Base-by-base conservation (phyloP, 1,140 invertebrate genomes). In the Frieseomelitta varia region DNA sequence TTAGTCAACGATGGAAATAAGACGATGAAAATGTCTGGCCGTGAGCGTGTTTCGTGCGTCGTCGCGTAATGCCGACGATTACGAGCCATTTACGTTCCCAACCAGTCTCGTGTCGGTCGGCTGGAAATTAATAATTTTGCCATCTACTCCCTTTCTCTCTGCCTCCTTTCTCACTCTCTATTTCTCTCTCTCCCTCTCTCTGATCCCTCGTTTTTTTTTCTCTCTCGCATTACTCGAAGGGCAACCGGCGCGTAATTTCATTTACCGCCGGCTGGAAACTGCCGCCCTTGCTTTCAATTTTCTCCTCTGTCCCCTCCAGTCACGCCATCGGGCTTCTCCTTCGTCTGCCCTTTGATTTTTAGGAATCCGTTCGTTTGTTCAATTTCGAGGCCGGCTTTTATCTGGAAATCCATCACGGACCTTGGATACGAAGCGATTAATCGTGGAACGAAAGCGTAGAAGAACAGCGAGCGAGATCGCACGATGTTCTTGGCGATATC, bases 41-140 rank as follows among this genome's bases (percentile, higher is more conserved):
- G 6, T 39, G n/a, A 34, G 14, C 39, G 73, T 30, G 51, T 65
- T 53, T 27, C 68, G 56, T 55, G 58, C 53, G 30, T 71, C 53
- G 30, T 71, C 72, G 47, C 17, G 73, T 82, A 82, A 77, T 78
- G n/a, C 74, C 63, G 34, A 68, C 81, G 30, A 83, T 83, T 83
- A 77, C 81, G 65, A 83, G 65, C 24, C 73, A 78, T 77, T 83
- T 77, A 47, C 81, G 61, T 56, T 34, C 53, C n/a, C 24, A 51
- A 75, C 53, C 73, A 27, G 39, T 51, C 39, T 51, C 79, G 39
- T 47, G 55, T 71, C 53, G 51, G 34, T 73, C 24, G 30, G 24
- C 6, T 34, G 12, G 34, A 83, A n/a, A 77, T 83, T 78, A 83
- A 83, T n/a, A n/a, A n/a, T n/a, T n/a, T 83, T 77, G n/a, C 24